Conservation (phyloP, 2,113 vertebrate species). For the Natator depressus region DNA sequence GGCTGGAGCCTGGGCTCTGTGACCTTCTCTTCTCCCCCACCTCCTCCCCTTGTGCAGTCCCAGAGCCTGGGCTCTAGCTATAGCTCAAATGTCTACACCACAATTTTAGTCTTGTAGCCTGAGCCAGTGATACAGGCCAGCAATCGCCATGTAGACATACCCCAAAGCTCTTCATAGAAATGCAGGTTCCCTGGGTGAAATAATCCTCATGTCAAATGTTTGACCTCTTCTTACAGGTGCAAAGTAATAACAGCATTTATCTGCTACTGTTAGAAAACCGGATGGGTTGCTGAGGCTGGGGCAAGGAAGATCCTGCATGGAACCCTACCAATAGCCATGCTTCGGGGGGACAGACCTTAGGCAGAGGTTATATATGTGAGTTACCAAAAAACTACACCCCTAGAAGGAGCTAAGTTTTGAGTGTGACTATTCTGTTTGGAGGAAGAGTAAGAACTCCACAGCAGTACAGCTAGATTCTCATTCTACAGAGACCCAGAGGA, state of each 20-base stretch:
- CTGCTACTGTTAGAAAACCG: neutral
- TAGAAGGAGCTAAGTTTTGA: too few relatives aligned
- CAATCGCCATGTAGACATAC: neutral
- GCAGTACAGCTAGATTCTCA: too few relatives aligned
- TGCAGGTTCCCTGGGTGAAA: neutral
- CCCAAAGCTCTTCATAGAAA: neutral
- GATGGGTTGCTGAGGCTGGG: neutral
- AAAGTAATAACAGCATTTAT: neutral
- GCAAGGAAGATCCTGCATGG: rapidly evolving
- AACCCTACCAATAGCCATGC: rapidly evolving
- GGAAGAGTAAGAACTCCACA: neutral
- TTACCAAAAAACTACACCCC: neutral
- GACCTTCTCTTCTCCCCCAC: neutral
- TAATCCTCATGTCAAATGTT: neutral
- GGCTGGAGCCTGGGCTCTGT: neutral
- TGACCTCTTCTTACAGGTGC: neutral
- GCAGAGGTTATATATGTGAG: rapidly evolving
- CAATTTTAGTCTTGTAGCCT: neutral
- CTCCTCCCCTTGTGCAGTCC: too few relatives aligned
- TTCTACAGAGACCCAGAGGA: neutral
- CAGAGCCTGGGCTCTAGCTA: too few relatives aligned
- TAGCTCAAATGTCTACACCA: neutral
- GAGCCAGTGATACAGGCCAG: neutral
- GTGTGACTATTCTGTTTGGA: neutral
- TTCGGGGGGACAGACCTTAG: neutral